Percentiles rank a stretch among this genome's conserved stretches.
Evolutionary conservation across 2,888 invertebrate genomes (phyloP).

Genomic region (Smittia sp.): DNA sequence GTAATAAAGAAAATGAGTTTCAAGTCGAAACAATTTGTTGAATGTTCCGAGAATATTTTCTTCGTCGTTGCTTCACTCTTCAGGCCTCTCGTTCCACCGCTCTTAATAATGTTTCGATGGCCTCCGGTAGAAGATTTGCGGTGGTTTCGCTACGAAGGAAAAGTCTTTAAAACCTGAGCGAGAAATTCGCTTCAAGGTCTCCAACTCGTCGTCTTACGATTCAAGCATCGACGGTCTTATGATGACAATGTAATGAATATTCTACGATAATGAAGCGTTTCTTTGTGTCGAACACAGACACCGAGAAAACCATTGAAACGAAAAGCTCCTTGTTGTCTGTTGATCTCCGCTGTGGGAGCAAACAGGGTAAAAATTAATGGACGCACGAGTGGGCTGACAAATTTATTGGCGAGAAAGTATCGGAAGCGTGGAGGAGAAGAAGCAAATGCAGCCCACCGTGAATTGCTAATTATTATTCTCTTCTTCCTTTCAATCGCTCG

Average conservation of each 20-base stretch:
- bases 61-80: too few species aligned
- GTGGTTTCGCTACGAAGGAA: too few species aligned
- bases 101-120: too few species aligned
- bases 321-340: background rate
- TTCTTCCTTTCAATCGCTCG: background rate
- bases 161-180: too few species aligned
- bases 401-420: conserved; percentile 5
- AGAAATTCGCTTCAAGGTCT: too few species aligned
- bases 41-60: background rate
- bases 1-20: background rate
- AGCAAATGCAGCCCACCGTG: background rate
- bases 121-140: too few species aligned
- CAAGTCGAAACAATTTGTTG: background rate
- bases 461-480: conserved; percentile 12
- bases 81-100: too few species aligned
- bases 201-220: too few species aligned
- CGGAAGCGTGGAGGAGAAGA: background rate
- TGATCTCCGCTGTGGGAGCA: background rate
- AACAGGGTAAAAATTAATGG: background rate
- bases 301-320: background rate
- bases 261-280: conserved; percentile 20
- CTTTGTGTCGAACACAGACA: background rate
- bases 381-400: conserved; percentile 3
- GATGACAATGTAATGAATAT: conserved; percentile 15
- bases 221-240: background rate